Evolutionary conservation across 2,797 vertebrate genomes (phyloP).

Genomic region (Sebastes nivosus): DNA sequence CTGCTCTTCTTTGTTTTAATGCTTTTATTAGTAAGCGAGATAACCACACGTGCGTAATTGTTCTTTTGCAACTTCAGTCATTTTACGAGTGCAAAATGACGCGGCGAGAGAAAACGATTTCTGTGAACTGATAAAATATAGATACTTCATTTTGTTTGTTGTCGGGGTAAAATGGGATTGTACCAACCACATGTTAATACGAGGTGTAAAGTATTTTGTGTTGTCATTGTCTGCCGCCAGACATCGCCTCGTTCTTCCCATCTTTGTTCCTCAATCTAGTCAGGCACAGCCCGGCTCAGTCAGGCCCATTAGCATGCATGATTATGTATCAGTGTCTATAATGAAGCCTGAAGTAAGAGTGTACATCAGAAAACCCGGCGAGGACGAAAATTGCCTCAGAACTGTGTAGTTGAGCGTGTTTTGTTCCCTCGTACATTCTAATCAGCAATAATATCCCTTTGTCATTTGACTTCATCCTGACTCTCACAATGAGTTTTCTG

Average conservation of each 20-base stretch:
- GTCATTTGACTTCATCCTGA: constrained; percentile 70
- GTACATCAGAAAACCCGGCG: constrained; percentile 75
- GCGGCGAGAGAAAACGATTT: background rate
- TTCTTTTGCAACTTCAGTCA: constrained; percentile 1
- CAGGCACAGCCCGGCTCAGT: constrained; percentile 57
- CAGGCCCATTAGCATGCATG: constrained; percentile 81
- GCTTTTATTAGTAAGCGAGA: constrained; percentile 46
- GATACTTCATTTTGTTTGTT: background rate
- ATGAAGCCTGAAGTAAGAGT: constrained; percentile 79
- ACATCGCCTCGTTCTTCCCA: constrained; percentile 26
- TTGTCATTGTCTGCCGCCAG: constrained; percentile 9
- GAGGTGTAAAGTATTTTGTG: background rate
- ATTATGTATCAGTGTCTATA: constrained; percentile 81
- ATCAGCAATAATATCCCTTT: constrained; percentile 75
- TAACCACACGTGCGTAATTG: constrained; percentile 14
- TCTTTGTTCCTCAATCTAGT: constrained; percentile 58
- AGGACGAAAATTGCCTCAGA: constrained; percentile 76
- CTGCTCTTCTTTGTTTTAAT: constrained; percentile 36
- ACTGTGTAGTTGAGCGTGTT: constrained; percentile 72
- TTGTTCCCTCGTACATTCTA: constrained; percentile 73
- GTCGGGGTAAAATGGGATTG: background rate
- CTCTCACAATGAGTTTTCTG: constrained; percentile 64
- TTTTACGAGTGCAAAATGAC: constrained; percentile 5
- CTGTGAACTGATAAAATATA: background rate
- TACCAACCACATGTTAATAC: background rate